Evolutionary conservation across 2,797 vertebrate genomes (phyloP), one percentile per base, ranked within the genome.

Genomic region (Kryptopterus vitreolus): DNA sequence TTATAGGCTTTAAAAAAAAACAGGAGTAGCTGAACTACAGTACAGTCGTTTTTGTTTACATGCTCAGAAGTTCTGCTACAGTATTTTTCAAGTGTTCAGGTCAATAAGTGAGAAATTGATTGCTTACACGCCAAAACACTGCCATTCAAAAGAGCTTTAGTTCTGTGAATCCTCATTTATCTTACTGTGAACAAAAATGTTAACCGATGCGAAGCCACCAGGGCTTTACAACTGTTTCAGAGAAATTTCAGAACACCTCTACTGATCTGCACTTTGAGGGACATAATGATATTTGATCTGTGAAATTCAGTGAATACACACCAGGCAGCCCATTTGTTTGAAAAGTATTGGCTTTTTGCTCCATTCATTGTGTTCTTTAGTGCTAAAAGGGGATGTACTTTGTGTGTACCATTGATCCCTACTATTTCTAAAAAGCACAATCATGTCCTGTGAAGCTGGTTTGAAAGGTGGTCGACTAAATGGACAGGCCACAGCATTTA

Each of bases 351-450:
- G 69, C 80, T 43, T 77, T 79, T 57, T 73, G 81, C 85, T 77
- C 61, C 70, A 70, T 79, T 50, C 85, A 81, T 82, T 66, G 61
- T 81, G 79, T 57, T 69, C 78, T 84, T 46, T 72, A 77, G 61
- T 35, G 81, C 77, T 74, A 78, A 55, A 79, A 72, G 81, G 43
- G 71, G 53, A 78, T 63, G 63, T 62, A 71, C 76, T 85, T 85
- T 63, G 26, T 83, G 58, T 77, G 29, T 46, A 43, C 33, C 13
- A 59, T 76, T 86, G 82, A 83, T 78, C 80, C 69, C 82, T 82
- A 76, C 65, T 58, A 85, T 86, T 76, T 82, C 75, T 83, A 65
- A 83, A 77, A 75, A 61, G 75, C 76, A 65, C 62, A 80, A 69
- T 78, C 63, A 63, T 46, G 59, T 77, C 70, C 82, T 80, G 85